phyloP scores from a whole-genome alignment of 2,113 vertebrate genomes.

The Caranx melampygus region DNA sequence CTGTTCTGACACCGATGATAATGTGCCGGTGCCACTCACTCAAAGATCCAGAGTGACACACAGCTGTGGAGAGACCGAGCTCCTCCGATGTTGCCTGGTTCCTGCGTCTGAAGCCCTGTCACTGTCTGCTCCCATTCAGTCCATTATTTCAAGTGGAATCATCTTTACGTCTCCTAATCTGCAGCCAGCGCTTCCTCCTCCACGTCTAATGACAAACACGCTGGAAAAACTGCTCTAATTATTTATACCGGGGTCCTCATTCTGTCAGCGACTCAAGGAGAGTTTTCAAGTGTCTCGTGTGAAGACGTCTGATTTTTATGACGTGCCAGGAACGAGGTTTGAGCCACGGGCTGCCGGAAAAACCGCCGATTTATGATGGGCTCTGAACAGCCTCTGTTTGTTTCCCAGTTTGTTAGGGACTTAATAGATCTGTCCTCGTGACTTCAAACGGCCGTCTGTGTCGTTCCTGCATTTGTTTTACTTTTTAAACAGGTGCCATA shows the following conservation, averaged over 20 bases:
- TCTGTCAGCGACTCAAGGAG: conserved; percentile 74
- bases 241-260: conserved; percentile 77
- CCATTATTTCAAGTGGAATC: conserved; percentile 73
- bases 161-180: conserved; percentile 70
- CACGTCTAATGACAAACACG: conserved; percentile 75
- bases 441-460: conserved; percentile 45
- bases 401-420: conserved; percentile 57
- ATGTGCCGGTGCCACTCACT: conserved; percentile 74
- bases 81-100: conserved; percentile 47
- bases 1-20: conserved; percentile 62
- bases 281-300: conserved; percentile 70
- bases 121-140: conserved; percentile 73
- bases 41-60: conserved; percentile 74
- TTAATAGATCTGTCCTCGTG: conserved; percentile 47
- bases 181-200: conserved; percentile 52
- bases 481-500: conserved; percentile 38
- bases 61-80: conserved; percentile 60
- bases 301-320: conserved; percentile 75
- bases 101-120: conserved; percentile 65
- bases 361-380: conserved; percentile 60
- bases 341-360: conserved; percentile 51
- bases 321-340: conserved; percentile 52
- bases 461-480: conserved; percentile 37
- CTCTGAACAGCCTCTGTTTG: conserved; percentile 42
- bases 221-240: conserved; percentile 70